Evolutionary conservation across 2,888 invertebrate genomes (phyloP).

Genomic region (Linyphia triangularis): DNA sequence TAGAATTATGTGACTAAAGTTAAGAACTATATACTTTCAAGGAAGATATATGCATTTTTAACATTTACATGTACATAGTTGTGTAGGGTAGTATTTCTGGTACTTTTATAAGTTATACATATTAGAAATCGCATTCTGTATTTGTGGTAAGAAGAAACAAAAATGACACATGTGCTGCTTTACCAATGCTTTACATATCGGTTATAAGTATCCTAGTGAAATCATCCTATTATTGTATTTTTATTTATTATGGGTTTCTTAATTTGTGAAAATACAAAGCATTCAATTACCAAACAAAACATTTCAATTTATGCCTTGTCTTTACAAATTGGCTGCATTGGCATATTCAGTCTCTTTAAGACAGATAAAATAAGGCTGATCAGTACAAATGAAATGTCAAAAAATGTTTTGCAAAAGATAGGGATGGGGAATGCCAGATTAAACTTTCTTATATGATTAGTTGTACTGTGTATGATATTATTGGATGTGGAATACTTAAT

Average conservation of each 20-base stretch:
- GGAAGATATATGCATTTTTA: background rate
- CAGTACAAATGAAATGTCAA: background rate
- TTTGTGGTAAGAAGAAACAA: background rate
- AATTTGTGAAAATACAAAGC: background rate
- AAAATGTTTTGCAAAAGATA: too few relatives aligned
- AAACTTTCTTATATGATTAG: too few relatives aligned
- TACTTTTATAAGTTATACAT: background rate
- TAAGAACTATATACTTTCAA: background rate
- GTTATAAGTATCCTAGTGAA: background rate
- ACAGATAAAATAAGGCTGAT: background rate
- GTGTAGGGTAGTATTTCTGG: background rate
- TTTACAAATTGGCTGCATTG: background rate
- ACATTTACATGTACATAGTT: background rate
- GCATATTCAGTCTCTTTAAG: background rate
- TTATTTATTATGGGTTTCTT: background rate
- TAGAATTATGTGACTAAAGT: background rate
- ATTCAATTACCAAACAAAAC: background rate
- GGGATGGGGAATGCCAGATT: too few relatives aligned
- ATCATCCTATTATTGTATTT: background rate
- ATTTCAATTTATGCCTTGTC: background rate
- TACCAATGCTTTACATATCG: slow-evolving; percentile 49
- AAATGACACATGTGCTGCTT: slow-evolving; percentile 43
- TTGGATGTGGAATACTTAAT: too few relatives aligned
- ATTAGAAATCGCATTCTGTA: background rate
- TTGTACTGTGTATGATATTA: too few relatives aligned